phyloP scores from a whole-genome alignment of 2,888 invertebrate genomes.

The Empis livida region DNA sequence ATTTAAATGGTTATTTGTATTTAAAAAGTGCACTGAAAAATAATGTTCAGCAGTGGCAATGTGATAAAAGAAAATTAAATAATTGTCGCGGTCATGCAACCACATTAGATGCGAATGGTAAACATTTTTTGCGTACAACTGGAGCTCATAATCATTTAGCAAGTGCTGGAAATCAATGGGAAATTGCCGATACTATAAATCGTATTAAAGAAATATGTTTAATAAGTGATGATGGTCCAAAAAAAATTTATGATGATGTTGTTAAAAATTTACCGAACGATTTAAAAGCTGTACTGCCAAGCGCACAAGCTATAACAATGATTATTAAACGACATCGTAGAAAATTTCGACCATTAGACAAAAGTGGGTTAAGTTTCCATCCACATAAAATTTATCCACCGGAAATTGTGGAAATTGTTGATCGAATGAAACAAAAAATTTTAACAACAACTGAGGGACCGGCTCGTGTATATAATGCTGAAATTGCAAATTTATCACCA shows the following conservation, averaged over 20 bases:
- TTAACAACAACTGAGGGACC: not conserved
- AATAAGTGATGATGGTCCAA: not conserved
- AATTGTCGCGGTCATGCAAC: not conserved
- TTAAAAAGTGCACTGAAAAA: not conserved
- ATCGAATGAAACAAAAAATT: not conserved
- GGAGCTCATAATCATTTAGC: slow-evolving; percentile 1
- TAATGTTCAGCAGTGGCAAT: not conserved
- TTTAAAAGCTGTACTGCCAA: not conserved
- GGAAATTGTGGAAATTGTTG: not conserved
- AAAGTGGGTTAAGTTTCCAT: not conserved
- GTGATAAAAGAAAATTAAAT: not conserved
- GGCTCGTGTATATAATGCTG: not conserved
- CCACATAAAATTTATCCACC: not conserved
- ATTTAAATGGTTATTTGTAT: slow-evolving; percentile 1
- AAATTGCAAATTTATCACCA: not conserved
- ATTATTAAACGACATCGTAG: not conserved
- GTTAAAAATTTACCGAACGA: not conserved
- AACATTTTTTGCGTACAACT: not conserved
- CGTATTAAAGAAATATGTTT: not conserved
- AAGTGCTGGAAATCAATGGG: not conserved
- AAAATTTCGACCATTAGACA: not conserved
- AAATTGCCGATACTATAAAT: not conserved
- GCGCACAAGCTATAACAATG: not conserved
- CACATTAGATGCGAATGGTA: not conserved
- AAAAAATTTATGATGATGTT: not conserved